A percentile compares a stretch with the other conserved stretches of the same genome.
phyloP scores from a whole-genome alignment of 2,113 vertebrate genomes.

The Saimiri boliviensis region DNA sequence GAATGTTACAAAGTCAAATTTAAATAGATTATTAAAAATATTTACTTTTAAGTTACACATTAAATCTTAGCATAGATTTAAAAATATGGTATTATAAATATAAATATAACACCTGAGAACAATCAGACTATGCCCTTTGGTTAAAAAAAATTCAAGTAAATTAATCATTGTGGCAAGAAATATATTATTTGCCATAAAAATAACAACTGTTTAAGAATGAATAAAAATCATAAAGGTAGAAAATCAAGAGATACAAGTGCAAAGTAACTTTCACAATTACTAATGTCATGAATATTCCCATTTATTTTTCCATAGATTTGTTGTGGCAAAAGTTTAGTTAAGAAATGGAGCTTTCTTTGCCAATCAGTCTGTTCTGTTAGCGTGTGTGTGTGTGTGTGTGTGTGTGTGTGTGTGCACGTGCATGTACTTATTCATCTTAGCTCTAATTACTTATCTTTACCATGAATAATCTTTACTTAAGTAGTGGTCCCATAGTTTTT shows the following conservation, averaged over 20 bases:
- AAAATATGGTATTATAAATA: background rate
- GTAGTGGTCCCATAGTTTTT: background rate
- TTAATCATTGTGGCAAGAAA: background rate
- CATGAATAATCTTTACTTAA: background rate
- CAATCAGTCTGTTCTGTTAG: background rate
- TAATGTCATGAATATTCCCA: background rate
- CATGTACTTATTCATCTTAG: background rate
- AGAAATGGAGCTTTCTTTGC: background rate
- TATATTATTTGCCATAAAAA: background rate
- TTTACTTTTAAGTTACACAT: background rate
- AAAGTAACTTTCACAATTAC: background rate
- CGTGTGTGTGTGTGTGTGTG: background rate
- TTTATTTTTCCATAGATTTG: fast-evolving
- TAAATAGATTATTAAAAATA: background rate
- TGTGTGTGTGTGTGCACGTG: background rate
- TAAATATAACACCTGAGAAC: background rate
- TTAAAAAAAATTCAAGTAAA: background rate
- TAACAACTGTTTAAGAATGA: background rate
- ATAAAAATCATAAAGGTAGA: background rate
- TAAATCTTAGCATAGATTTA: background rate
- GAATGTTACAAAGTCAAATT: background rate
- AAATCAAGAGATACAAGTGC: background rate
- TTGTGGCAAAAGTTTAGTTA: background rate
- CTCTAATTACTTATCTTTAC: background rate
- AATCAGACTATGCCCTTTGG: background rate